Conservation (phyloP, 2,888 invertebrate genomes). For the Drosophila lacicola region DNA sequence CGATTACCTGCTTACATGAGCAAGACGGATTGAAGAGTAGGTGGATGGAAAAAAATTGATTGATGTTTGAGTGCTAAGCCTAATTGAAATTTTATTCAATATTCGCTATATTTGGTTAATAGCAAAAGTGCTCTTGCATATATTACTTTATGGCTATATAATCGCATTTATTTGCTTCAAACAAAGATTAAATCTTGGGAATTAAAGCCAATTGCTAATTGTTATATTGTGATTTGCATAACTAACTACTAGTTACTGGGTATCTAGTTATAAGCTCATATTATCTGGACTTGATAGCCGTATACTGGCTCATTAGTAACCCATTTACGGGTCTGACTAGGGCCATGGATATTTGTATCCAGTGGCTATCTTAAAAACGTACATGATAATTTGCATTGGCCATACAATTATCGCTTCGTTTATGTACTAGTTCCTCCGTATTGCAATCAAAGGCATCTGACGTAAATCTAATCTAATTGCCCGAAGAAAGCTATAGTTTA, state of each 20-base stretch:
- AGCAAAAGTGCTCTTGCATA: neutral
- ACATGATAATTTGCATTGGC: slow-evolving; percentile 43
- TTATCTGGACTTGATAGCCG: slow-evolving; percentile 8
- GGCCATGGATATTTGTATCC: slow-evolving; percentile 35
- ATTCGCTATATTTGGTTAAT: neutral
- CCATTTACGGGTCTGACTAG: slow-evolving; percentile 30
- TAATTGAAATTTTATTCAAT: slow-evolving; percentile 1
- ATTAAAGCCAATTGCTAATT: slow-evolving; percentile 17
- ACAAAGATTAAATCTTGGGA: neutral
- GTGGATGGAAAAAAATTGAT: neutral
- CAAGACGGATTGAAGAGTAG: neutral
- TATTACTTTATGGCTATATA: neutral
- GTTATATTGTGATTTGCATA: slow-evolving; percentile 32
- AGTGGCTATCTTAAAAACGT: slow-evolving; percentile 19
- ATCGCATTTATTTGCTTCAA: neutral
- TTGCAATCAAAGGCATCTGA: slow-evolving; percentile 11
- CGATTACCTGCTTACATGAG: slow-evolving; percentile 14
- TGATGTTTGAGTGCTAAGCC: neutral
- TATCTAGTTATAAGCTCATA: neutral
- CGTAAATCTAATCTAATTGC: slow-evolving; percentile 22
- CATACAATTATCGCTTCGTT: slow-evolving; percentile 21
- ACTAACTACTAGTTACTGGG: slow-evolving; percentile 16
- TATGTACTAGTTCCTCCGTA: neutral
- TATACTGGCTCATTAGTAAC: slow-evolving; percentile 24
- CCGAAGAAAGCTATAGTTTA: slow-evolving; percentile 3